Percentiles rank a stretch among this genome's conserved stretches.
These are phyloP conservation scores for Ectemnius cavifrons DNA, from an alignment of 2,888 invertebrate species.

Conservation along the genomic window DNA sequence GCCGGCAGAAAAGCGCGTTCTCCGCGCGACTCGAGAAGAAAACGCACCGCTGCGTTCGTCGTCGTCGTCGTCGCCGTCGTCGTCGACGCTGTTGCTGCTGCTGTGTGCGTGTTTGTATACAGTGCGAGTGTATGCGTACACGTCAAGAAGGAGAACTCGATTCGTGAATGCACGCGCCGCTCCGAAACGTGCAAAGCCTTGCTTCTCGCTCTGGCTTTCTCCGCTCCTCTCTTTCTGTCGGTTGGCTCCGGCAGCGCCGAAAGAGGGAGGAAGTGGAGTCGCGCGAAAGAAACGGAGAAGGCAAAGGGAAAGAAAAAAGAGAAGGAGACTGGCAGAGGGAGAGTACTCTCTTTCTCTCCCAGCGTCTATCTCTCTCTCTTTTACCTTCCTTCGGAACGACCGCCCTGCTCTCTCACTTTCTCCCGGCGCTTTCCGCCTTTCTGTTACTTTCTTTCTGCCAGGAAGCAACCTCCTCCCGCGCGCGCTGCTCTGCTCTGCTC, in stretches of 20 bases:
- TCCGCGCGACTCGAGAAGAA: constrained; percentile 49
- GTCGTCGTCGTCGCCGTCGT: too few species aligned
- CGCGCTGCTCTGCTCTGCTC: too few species aligned
- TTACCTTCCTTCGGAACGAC: too few species aligned
- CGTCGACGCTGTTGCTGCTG: constrained; percentile 6
- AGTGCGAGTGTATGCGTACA: constrained; percentile 5
- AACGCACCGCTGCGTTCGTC: constrained; percentile 55
- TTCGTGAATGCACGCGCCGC: constrained; percentile 50
- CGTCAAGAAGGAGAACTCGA: constrained; percentile 53
- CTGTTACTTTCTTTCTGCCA: not conserved
- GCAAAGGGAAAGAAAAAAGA: constrained; percentile 1
- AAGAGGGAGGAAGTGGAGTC: not conserved
- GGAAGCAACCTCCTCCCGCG: not conserved
- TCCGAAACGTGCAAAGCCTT: constrained; percentile 48
- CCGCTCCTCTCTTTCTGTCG: not conserved
- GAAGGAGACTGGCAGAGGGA: not conserved
- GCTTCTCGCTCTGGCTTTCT: too few species aligned
- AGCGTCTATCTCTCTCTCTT: too few species aligned
- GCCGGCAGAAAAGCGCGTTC: constrained; percentile 44
- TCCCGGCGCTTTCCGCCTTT: too few species aligned
- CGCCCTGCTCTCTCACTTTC: too few species aligned
- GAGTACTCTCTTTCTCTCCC: too few species aligned
- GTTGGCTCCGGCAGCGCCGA: not conserved
- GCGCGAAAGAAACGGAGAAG: not conserved
- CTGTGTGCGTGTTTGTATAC: not conserved